Evolutionary conservation across 35 echinoderm and acorn worm genomes (phyloP).

Genomic region (Chiridota heheva): DNA sequence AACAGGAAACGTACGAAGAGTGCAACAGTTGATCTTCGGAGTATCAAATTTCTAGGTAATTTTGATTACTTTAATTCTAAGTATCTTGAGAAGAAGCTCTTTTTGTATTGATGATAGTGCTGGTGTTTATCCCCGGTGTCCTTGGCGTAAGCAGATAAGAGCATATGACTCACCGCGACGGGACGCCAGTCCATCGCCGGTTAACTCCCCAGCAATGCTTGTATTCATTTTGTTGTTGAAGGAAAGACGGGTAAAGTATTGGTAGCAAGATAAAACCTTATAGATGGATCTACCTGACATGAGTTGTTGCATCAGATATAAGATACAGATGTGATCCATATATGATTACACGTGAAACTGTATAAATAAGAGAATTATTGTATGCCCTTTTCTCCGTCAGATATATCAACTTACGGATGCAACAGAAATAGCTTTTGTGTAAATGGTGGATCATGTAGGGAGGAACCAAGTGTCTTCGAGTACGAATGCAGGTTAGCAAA

Average conservation of each 20-base stretch:
- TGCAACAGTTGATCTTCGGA: slow-evolving; percentile 26
- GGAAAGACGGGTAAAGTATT: background rate
- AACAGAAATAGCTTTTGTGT: slow-evolving; percentile 36
- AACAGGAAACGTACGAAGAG: slow-evolving; percentile 22
- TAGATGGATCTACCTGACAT: background rate
- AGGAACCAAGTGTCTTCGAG: slow-evolving; percentile 24
- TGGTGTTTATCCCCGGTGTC: background rate
- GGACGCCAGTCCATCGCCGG: too few relatives aligned
- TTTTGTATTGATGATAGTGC: background rate
- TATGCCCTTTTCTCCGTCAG: background rate
- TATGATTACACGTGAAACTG: background rate
- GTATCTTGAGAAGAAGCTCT: background rate
- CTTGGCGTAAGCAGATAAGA: background rate
- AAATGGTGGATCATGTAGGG: slow-evolving; percentile 35
- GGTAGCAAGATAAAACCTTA: background rate
- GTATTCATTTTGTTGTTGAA: background rate
- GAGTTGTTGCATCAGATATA: background rate
- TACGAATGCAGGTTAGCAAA: slow-evolving; percentile 39
- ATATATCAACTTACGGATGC: slow-evolving; percentile 40
- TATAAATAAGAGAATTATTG: background rate
- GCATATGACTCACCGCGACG: too few relatives aligned
- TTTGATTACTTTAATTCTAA: background rate
- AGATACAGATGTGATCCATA: background rate
- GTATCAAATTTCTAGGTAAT: slow-evolving; percentile 25
- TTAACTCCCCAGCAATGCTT: too few relatives aligned